These are phyloP conservation scores for Tinamus major DNA, from an alignment of 2,797 vertebrate species.

Conservation along the genomic window DNA sequence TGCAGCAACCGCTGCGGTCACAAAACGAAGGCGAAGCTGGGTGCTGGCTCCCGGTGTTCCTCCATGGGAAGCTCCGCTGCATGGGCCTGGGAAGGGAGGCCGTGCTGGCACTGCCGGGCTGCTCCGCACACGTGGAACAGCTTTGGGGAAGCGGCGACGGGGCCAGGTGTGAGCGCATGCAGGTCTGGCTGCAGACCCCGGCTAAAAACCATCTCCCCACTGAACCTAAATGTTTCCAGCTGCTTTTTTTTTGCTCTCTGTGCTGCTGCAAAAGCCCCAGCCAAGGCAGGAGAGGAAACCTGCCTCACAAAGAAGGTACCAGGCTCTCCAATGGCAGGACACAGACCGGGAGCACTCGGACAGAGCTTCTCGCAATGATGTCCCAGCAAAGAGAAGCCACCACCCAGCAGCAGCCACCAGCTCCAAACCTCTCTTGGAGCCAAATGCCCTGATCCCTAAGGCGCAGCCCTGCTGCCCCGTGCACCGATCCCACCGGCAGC, in stretches of 20 bases:
- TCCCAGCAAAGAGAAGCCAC: neutral
- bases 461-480: neutral
- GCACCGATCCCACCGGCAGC: rapidly evolving
- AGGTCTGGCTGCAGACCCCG: rapidly evolving
- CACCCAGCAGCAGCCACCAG: neutral
- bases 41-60: rapidly evolving
- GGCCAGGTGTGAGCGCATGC: neutral
- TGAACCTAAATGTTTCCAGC: neutral
- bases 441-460: neutral
- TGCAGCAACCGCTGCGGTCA: neutral
- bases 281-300: neutral
- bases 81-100: neutral
- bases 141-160: neutral
- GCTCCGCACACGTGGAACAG: rapidly evolving
- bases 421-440: neutral
- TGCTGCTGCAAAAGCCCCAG: neutral
- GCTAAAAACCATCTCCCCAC: neutral
- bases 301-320: no score
- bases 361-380: rapidly evolving
- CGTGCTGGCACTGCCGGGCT: rapidly evolving
- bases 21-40: neutral
- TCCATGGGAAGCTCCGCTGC: rapidly evolving
- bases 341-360: rapidly evolving
- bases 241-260: neutral
- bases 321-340: neutral